Evolutionary conservation across 1,140 invertebrate genomes (phyloP).

Genomic region (Drosophila sulfurigaster): DNA sequence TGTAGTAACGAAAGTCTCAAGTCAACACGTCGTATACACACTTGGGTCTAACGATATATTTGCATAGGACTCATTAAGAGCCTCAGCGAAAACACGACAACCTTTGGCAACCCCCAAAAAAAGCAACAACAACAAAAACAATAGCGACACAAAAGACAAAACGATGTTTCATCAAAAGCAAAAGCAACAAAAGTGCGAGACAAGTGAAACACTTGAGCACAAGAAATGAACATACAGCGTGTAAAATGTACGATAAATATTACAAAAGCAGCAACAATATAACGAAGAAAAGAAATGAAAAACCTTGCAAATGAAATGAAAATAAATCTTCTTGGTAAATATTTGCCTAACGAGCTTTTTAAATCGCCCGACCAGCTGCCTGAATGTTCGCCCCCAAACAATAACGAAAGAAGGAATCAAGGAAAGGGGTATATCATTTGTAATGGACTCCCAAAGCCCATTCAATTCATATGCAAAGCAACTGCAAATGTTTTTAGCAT

Average conservation of each 20-base stretch:
- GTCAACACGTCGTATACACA: constrained; percentile 66
- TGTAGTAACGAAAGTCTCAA: constrained; percentile 45
- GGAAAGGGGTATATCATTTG: not conserved
- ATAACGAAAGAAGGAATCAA: not conserved
- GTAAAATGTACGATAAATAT: constrained; percentile 72
- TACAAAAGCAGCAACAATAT: constrained; percentile 40
- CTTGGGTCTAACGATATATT: constrained; percentile 78
- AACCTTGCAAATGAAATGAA: constrained; percentile 47
- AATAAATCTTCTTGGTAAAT: constrained; percentile 63
- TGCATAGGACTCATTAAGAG: constrained; percentile 80
- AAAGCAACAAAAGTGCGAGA: not conserved
- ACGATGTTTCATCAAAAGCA: constrained; percentile 18
- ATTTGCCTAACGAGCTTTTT: constrained; percentile 64
- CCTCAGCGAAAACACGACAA: constrained; percentile 19
- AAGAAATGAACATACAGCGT: constrained; percentile 57
- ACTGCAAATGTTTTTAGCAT: not conserved
- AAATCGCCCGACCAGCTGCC: not conserved
- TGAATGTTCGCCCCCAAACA: too few relatives aligned
- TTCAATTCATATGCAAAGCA: constrained; percentile 33
- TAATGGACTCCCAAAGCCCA: constrained; percentile 21
- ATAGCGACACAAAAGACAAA: constrained; percentile 20
- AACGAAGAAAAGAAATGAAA: constrained; percentile 10
- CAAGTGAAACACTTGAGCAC: constrained; percentile 41
- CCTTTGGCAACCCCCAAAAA: constrained; percentile 39
- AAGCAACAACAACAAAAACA: constrained; percentile 10